Evolutionary conservation across 1,140 invertebrate genomes (phyloP).

Genomic region (Drosophila sp.): DNA sequence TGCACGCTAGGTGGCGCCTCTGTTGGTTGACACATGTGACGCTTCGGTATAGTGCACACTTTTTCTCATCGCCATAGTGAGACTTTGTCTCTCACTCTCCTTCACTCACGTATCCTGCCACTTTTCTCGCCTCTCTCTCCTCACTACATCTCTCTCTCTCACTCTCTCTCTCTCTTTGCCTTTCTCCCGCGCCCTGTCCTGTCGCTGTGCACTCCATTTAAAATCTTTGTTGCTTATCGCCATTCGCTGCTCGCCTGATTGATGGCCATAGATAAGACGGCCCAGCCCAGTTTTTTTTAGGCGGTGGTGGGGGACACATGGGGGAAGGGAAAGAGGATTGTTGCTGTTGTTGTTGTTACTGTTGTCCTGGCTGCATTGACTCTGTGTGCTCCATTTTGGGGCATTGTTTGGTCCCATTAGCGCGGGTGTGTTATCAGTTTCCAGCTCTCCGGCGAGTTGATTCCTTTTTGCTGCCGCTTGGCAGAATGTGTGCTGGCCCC

Average conservation of each 20-base stretch:
- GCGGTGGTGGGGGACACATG: background rate
- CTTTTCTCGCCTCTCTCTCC: background rate
- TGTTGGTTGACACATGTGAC: background rate
- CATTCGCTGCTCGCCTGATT: slow-evolving; percentile 81
- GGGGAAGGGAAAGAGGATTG: background rate
- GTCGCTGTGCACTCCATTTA: slow-evolving; percentile 74
- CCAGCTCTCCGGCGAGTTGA: slow-evolving; percentile 60
- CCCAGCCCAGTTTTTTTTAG: slow-evolving; percentile 59
- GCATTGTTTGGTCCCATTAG: slow-evolving; percentile 83
- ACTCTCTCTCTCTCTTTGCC: background rate
- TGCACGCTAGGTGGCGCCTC: background rate
- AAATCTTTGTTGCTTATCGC: slow-evolving; percentile 83
- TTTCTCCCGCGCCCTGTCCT: slow-evolving; percentile 15
- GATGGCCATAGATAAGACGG: slow-evolving; percentile 82
- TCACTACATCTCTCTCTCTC: background rate
- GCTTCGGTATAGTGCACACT: background rate
- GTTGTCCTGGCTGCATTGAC: slow-evolving; percentile 50
- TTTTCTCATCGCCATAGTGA: background rate
- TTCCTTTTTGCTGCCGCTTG: slow-evolving; percentile 50
- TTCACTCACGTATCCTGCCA: background rate
- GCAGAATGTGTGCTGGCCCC: slow-evolving; percentile 18
- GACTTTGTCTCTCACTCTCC: background rate
- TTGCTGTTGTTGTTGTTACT: slow-evolving; percentile 28
- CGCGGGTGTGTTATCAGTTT: slow-evolving; percentile 81
- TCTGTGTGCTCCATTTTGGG: slow-evolving; percentile 72